These are phyloP conservation scores for Solenopsis invicta DNA, from an alignment of 1,140 invertebrate species.

Conservation along the genomic window DNA sequence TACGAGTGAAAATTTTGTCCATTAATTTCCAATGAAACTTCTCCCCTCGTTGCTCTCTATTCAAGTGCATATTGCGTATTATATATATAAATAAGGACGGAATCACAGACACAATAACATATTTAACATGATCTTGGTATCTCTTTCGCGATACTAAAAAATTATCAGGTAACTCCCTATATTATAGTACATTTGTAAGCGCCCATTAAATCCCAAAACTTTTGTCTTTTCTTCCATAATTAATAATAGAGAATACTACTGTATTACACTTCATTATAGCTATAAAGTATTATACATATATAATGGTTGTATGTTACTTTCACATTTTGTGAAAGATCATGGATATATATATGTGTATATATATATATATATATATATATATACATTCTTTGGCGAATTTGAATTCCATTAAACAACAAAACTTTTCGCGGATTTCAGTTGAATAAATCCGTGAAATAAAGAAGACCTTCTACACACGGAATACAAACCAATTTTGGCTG, in stretches of 20 bases:
- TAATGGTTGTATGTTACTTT: slow-evolving; percentile 32
- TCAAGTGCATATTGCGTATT: slow-evolving; percentile 24
- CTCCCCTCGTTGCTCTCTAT: slow-evolving; percentile 30
- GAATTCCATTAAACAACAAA: slow-evolving; percentile 19
- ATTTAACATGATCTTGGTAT: slow-evolving; percentile 38
- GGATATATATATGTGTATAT: background rate
- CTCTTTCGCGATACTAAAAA: background rate
- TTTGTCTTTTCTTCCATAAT: slow-evolving; percentile 32
- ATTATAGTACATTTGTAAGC: background rate
- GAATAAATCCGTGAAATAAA: slow-evolving; percentile 34
- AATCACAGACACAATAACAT: slow-evolving; percentile 59
- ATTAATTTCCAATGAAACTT: slow-evolving; percentile 37
- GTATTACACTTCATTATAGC: slow-evolving; percentile 12
- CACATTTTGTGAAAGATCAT: slow-evolving; percentile 15
- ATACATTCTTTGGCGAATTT: slow-evolving; percentile 52
- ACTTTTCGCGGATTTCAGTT: background rate
- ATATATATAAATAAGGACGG: slow-evolving; percentile 49
- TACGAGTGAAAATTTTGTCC: slow-evolving; percentile 23
- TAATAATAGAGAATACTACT: slow-evolving; percentile 14
- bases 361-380: too few relatives aligned
- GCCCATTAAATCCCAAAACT: slow-evolving; percentile 32
- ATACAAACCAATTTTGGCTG: slow-evolving; percentile 21
- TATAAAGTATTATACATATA: slow-evolving; percentile 32
- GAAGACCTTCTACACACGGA: background rate
- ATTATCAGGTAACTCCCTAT: slow-evolving; percentile 1